Percentiles rank a stretch among this genome's conserved stretches.
Evolutionary conservation across 2,113 vertebrate genomes (phyloP).

Genomic region (Columba janthina): DNA sequence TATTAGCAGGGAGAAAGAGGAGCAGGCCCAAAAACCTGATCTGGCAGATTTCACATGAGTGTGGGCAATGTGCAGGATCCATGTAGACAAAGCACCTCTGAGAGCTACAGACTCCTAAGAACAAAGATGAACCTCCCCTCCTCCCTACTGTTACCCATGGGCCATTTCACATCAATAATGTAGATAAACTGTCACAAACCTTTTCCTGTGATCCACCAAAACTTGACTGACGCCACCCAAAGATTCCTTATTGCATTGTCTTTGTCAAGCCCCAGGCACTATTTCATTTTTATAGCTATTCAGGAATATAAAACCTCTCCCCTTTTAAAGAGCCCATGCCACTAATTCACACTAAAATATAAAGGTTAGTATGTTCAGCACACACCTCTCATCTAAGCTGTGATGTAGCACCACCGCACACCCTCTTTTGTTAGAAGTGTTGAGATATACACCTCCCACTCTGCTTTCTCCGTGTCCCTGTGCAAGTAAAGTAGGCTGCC

Average conservation of each 20-base stretch:
- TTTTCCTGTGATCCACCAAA: background rate
- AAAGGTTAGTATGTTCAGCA: background rate
- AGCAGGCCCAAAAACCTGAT: background rate
- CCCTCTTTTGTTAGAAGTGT: too few relatives aligned
- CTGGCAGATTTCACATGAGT: background rate
- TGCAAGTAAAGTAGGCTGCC: background rate
- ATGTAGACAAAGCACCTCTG: background rate
- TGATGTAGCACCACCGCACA: rapidly evolving
- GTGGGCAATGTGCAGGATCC: rapidly evolving
- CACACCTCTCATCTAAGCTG: too few relatives aligned
- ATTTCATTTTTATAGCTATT: background rate
- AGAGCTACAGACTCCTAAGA: background rate
- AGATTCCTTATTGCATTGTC: background rate
- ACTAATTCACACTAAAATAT: background rate
- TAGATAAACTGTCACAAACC: too few relatives aligned
- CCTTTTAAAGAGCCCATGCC: background rate
- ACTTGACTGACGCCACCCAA: background rate
- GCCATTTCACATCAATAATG: background rate
- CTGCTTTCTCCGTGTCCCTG: rapidly evolving
- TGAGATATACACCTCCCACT: background rate
- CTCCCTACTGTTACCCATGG: background rate
- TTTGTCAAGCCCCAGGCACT: background rate
- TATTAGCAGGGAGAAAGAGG: background rate
- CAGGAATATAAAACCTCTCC: background rate
- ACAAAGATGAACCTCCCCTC: background rate